These are phyloP conservation scores for Deilephila elpenor DNA, from an alignment of 2,888 invertebrate genomes.

Conservation along the genomic window DNA sequence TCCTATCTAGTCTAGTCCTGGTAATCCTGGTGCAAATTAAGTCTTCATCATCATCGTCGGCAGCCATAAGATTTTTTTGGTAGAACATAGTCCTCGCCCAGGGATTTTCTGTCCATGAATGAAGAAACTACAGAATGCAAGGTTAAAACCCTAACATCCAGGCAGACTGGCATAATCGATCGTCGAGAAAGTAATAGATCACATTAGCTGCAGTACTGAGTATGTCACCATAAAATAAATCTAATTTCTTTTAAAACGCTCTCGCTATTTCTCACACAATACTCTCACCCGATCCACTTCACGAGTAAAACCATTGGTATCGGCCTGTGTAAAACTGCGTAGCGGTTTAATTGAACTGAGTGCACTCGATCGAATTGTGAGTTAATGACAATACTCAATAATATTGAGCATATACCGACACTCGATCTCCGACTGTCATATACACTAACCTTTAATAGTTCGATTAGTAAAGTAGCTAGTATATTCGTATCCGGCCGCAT, in stretches of 20 bases:
- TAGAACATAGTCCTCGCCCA: too few relatives aligned
- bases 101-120: too few relatives aligned
- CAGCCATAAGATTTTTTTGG: too few relatives aligned
- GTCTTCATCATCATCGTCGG: too few relatives aligned
- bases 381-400: slow-evolving; percentile 28
- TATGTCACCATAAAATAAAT: not conserved
- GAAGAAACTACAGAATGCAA: too few relatives aligned
- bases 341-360: slow-evolving; percentile 41
- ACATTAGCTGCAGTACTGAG: too few relatives aligned
- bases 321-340: slow-evolving; percentile 35
- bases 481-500: too few relatives aligned
- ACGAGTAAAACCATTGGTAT: slow-evolving; percentile 9
- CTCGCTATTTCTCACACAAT: not conserved
- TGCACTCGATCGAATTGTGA: slow-evolving; percentile 37
- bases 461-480: not conserved
- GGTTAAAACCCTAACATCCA: too few relatives aligned
- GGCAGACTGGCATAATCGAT: too few relatives aligned
- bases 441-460: not conserved
- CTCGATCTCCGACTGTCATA: not conserved
- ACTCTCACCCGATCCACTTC: not conserved
- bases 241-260: not conserved
- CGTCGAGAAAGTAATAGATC: too few relatives aligned
- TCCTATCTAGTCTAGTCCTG: too few relatives aligned
- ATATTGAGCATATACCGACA: not conserved
- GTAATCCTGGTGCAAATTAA: too few relatives aligned